A percentile compares a stretch with the other conserved stretches of the same genome.
Conservation (phyloP, 2,888 invertebrate genomes). For the Ommatoiulus sabulosus region DNA sequence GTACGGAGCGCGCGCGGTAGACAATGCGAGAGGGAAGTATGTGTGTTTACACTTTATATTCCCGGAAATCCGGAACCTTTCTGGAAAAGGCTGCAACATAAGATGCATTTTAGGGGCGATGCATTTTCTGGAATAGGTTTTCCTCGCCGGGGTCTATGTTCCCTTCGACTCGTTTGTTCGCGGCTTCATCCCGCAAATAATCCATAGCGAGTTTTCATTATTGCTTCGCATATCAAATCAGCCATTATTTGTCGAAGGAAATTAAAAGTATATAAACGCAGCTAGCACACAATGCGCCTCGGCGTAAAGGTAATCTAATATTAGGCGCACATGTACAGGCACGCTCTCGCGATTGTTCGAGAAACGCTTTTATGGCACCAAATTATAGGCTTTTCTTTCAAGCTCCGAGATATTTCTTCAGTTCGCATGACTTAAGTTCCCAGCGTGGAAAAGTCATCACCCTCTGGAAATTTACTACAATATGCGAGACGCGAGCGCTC, state of each 20-base stretch:
- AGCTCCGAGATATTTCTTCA: not conserved
- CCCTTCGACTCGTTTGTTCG: not conserved
- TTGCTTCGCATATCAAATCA: constrained; percentile 14
- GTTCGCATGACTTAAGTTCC: not conserved
- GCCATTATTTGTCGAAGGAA: constrained; percentile 28
- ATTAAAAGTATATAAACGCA: constrained; percentile 21
- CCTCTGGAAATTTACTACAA: not conserved
- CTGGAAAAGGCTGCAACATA: not conserved
- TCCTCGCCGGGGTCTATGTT: not conserved
- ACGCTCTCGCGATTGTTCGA: not conserved
- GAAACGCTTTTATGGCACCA: constrained; percentile 7
- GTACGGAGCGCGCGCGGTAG: not conserved
- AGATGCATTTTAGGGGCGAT: not conserved
- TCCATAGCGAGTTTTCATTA: constrained; percentile 20
- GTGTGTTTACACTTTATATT: constrained; percentile 15
- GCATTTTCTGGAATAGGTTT: constrained; percentile 20
- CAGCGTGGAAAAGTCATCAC: not conserved
- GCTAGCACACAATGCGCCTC: not conserved
- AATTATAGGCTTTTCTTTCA: not conserved
- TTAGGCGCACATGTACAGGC: not conserved
- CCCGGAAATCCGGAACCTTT: constrained; percentile 14
- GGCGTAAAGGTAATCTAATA: not conserved
- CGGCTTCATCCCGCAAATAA: not conserved
- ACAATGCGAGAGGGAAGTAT: constrained; percentile 22
- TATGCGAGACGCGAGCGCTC: not conserved